Evolutionary conservation across 1,140 invertebrate genomes (phyloP), one percentile per base, ranked within the genome.

Genomic region (Lepeophtheirus salmonis): DNA sequence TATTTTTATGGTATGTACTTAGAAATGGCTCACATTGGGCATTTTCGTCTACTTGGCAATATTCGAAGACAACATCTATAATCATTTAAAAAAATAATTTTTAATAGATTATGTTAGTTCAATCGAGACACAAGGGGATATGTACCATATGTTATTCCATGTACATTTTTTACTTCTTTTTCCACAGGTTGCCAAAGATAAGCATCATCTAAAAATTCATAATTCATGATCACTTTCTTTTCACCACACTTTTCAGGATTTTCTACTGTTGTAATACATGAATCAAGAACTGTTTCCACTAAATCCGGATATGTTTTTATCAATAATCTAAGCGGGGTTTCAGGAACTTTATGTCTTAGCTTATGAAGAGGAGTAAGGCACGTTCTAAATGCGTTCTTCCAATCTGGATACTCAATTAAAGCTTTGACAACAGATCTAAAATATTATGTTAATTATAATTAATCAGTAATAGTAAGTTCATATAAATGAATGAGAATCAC

Each of bases 151-250:
- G n/a, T n/a, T n/a, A n/a, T n/a, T n/a, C n/a, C n/a, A n/a, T n/a
- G n/a, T n/a, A n/a, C n/a, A n/a, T n/a, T n/a, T n/a, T n/a, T n/a
- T n/a, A n/a, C n/a, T n/a, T n/a, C n/a, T n/a, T n/a, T n/a, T n/a
- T n/a, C n/a, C n/a, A n/a, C n/a, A n/a, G n/a, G 30, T n/a, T 41
- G 6, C 30, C 30, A 41, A 41, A 68, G 67, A 65, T 74, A 77
- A 1, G 68, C 68, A 65, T 77, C 76, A 64, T 77, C 76, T 30
- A 77, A 63, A 58, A 75, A 75, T 64, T 76, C 73, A 63, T 75
- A 77, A 60, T 76, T 72, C 64, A 73, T 75, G 2, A 66, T 70
- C 17, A 73, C 30, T 41, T 6, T 41, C n/a, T 41, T 6, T 10
- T 6, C 6, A n/a, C 6, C 6, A 41, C 6, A n/a, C 6, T 41